Evolutionary conservation across 2,113 vertebrate species (phyloP), one percentile per base, ranked within the genome.

Genomic region (Cynoglossus semilaevis): DNA sequence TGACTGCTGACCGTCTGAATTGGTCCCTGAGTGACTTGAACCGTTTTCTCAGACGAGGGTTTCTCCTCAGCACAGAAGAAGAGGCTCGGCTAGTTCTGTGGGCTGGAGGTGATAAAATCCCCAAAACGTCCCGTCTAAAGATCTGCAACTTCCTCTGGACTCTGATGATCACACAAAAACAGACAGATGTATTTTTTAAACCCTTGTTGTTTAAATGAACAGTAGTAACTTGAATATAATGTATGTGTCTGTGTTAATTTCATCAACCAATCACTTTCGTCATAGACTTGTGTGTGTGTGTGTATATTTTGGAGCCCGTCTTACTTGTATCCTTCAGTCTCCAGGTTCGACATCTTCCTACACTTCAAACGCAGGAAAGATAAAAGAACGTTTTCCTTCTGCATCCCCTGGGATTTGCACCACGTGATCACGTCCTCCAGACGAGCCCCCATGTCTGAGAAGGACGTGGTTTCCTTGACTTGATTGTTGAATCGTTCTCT

Each of bases 261-360:
- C 2, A 37, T 45, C 8, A 35, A n/a, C 41, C n/a, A n/a, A n/a
- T n/a, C n/a, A n/a, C n/a, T n/a, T n/a, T 38, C 22, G 22, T 15
- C 1, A 17, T 40, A 4, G 22, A 35, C 40, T 15, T 13, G 44
- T 52, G 7, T 19, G 1, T 4, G 12, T 15, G 6, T n/a, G 43
- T n/a, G n/a, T n/a, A n/a, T n/a, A n/a, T n/a, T n/a, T n/a, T n/a
- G n/a, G n/a, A n/a, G n/a, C n/a, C n/a, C n/a, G n/a, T 36, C 82
- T 81, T 85, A 91, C 90, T 85, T 85, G 82, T 79, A 56, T 6
- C 89, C 88, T 2, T 72, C 71, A 35, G 74, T 51, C 50, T 91
- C 90, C 1, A 88, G 48, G 15, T 29, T 13, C 63, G 70, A 83
- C 77, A 90, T 74, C 59, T 68, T 76, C 3, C 47, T 52, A 43